These are phyloP conservation scores for Ectemnius cavifrons DNA, from an alignment of 2,888 invertebrate genomes.

Conservation along the genomic window DNA sequence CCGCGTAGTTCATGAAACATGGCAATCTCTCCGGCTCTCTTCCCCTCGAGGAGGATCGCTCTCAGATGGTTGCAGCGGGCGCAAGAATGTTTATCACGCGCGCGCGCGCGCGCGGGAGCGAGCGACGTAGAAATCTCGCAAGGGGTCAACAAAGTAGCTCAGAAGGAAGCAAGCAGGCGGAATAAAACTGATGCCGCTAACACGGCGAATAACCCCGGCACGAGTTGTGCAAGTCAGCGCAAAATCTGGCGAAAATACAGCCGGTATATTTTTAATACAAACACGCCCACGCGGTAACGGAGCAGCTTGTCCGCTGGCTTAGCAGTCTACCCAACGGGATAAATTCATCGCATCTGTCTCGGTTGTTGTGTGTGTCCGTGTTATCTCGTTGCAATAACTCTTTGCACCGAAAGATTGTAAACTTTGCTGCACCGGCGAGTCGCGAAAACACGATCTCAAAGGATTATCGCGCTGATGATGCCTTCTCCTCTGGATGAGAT, in stretches of 20 bases:
- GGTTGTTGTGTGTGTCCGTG: slow-evolving; percentile 6
- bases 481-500: too few relatives aligned
- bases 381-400: slow-evolving; percentile 28
- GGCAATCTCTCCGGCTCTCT: neutral
- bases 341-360: slow-evolving; percentile 14
- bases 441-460: too few relatives aligned
- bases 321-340: slow-evolving; percentile 3
- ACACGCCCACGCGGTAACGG: slow-evolving; percentile 1
- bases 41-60: too few relatives aligned
- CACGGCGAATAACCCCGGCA: slow-evolving; percentile 9
- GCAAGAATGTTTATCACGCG: neutral
- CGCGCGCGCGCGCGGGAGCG: neutral
- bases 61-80: too few relatives aligned
- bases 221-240: slow-evolving; percentile 13
- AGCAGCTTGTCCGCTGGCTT: neutral
- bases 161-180: slow-evolving; percentile 3
- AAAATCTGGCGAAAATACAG: slow-evolving; percentile 22
- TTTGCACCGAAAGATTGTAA: slow-evolving; percentile 8
- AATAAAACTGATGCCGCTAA: slow-evolving; percentile 11
- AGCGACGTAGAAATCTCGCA: slow-evolving; percentile 20
- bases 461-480: too few relatives aligned
- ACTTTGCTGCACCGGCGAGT: neutral
- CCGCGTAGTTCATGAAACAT: neutral
- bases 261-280: slow-evolving; percentile 19
- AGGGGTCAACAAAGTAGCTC: neutral